Evolutionary conservation across 2,888 invertebrate genomes (phyloP), one percentile per base, ranked within the genome.

Genomic region (Ctenicera cuprea): DNA sequence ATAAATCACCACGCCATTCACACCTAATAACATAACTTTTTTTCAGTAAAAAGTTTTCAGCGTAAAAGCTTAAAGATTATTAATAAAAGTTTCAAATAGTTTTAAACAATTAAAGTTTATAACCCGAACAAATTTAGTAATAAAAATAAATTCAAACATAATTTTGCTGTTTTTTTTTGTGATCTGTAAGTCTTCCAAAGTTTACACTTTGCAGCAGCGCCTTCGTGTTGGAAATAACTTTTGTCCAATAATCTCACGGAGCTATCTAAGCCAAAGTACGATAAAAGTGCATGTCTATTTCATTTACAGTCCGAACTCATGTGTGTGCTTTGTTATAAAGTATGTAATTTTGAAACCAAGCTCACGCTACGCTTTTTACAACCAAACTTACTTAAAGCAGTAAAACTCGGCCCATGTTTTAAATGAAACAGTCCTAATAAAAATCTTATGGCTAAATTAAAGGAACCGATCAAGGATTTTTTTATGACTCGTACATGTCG

Each of bases 271-370:
- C 7, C 20, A 38, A 59, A 38, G 37, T 38, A 59, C 38, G 59
- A 20, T 11, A 59, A 59, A 59, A 59, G 59, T 59, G 59, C 59
- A 59, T 59, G 38, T 54, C 38, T 38, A 59, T 33, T 57, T 57
- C 54, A 57, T 59, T 14, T 20, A 59, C 38, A 59, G 59, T 38
- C 37, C 38, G 12, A 59, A 38, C 38, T 12, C 38, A 38, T 59
- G 59, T 59, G 59, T 59, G 38, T 59, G 38, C 59, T 38, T 59
- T 38, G 38, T 30, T 59, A 18, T 20, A 59, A 59, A 37, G 37
- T 18, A 38, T 20, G 38, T 59, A 59, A 59, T 59, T 18, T 59
- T 59, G 0, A 38, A 38, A 59, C 59, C 26, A 59, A 18, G 38
- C 37, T 38, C 59, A 59, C 59, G 59, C 59, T 59, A 37, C 20